A percentile compares a stretch with the other conserved stretches of the same genome.
These are phyloP conservation scores for Heliconius aoede DNA, from an alignment of 2,888 invertebrate species.

Conservation along the genomic window DNA sequence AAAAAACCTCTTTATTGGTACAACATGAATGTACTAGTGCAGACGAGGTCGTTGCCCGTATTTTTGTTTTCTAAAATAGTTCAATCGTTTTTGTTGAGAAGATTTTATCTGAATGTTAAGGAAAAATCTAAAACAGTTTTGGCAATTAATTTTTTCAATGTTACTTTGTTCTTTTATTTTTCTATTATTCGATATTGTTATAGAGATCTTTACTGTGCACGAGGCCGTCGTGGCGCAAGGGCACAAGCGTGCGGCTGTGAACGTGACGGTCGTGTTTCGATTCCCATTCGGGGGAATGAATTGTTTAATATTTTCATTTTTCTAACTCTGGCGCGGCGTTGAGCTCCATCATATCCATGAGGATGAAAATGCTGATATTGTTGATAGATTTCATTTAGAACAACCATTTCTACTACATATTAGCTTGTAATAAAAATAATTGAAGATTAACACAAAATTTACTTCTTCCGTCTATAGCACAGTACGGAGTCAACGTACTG, in stretches of 20 bases:
- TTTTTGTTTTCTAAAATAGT: constrained; percentile 28
- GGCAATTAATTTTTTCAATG: constrained; percentile 28
- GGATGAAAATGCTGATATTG: neutral
- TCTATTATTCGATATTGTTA: constrained; percentile 3
- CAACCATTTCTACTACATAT: neutral
- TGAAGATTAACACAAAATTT: neutral
- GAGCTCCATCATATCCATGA: no score
- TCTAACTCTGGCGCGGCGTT: no score
- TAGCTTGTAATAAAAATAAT: no score
- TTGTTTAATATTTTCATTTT: no score
- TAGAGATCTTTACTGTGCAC: neutral
- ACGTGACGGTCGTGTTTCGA: neutral
- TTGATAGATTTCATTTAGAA: no score
- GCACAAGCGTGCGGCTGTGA: neutral
- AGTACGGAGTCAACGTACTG: neutral
- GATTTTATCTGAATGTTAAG: constrained; percentile 27
- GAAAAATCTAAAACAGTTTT: constrained; percentile 29
- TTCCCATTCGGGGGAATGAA: neutral
- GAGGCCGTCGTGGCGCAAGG: neutral
- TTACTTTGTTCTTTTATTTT: constrained; percentile 10
- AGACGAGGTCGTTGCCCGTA: constrained; percentile 29
- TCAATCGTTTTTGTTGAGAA: constrained; percentile 29
- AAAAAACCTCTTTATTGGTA: constrained; percentile 28
- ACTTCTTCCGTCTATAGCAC: neutral
- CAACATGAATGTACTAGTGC: constrained; percentile 15